Conservation (phyloP, 2,888 invertebrate species). For the Baronia brevicornis region DNA sequence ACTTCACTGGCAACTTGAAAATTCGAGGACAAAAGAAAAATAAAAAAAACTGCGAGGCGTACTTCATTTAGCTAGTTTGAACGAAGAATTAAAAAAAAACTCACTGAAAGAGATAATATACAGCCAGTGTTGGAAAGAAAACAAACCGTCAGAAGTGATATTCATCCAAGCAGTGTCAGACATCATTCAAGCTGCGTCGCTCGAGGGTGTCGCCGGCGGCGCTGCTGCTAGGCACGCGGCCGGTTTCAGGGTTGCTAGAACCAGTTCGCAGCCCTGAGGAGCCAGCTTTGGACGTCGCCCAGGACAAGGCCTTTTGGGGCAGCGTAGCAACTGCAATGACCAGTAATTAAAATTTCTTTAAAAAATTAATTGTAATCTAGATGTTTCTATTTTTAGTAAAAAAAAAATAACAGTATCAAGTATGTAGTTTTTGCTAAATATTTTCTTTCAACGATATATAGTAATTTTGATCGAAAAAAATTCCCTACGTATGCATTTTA, state of each 20-base stretch:
- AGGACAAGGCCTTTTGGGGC: constrained; percentile 70
- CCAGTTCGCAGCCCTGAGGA: constrained; percentile 66
- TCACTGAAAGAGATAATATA: constrained; percentile 11
- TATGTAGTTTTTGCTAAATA: background rate
- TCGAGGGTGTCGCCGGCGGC: constrained; percentile 70
- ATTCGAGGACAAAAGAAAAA: no score
- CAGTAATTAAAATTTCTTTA: constrained; percentile 33
- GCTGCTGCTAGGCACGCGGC: constrained; percentile 74
- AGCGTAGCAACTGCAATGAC: constrained; percentile 59
- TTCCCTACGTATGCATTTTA: no score
- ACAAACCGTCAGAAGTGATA: constrained; percentile 11
- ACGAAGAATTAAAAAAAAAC: constrained; percentile 10
- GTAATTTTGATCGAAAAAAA: no score
- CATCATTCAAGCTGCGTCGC: constrained; percentile 62
- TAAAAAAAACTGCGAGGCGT: constrained; percentile 5
- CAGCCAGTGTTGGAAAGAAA: constrained; percentile 1
- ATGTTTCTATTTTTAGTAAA: constrained; percentile 2
- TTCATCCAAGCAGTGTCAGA: constrained; percentile 20
- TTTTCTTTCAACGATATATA: no score
- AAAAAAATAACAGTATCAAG: background rate
- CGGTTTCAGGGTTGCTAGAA: constrained; percentile 68
- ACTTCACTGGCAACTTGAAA: no score
- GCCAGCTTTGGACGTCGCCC: constrained; percentile 67
- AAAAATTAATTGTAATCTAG: background rate
- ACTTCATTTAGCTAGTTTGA: constrained; percentile 3